Conservation (phyloP, 1,140 invertebrate genomes). For the Venturia canescens region DNA sequence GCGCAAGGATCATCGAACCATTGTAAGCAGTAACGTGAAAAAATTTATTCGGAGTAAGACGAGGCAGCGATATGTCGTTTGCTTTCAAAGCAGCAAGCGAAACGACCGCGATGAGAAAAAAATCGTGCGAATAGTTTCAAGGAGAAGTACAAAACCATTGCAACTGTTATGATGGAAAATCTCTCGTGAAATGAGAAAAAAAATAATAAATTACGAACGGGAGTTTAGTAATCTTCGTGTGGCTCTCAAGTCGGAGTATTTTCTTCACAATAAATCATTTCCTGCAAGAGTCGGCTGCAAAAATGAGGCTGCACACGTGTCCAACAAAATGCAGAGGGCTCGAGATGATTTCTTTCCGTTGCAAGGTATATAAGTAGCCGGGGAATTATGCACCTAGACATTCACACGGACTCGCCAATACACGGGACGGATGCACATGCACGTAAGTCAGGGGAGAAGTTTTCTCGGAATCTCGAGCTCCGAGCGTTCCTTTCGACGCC, state of each 20-base stretch:
- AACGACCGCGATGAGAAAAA: too few relatives aligned
- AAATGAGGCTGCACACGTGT: constrained; percentile 3
- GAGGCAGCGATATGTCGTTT: too few relatives aligned
- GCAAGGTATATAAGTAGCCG: constrained; percentile 21
- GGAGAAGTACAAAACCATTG: too few relatives aligned
- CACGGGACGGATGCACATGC: constrained; percentile 15
- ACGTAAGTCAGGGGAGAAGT: constrained; percentile 20
- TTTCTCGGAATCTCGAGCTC: constrained; percentile 36
- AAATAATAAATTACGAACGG: neutral
- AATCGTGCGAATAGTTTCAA: too few relatives aligned
- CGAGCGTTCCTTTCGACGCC: neutral
- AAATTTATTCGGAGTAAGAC: too few relatives aligned
- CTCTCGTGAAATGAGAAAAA: neutral
- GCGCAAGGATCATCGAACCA: too few relatives aligned
- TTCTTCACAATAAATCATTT: constrained; percentile 26
- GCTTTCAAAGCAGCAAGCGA: too few relatives aligned
- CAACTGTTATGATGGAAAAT: too few relatives aligned
- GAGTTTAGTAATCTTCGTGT: neutral
- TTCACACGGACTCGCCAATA: neutral
- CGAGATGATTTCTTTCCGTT: constrained; percentile 21
- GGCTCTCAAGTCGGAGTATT: neutral
- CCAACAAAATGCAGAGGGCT: neutral
- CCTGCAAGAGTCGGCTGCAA: constrained; percentile 13
- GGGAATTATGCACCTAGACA: neutral
- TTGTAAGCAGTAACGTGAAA: too few relatives aligned